These are phyloP conservation scores for Garra rufa DNA, from an alignment of 2,113 vertebrate species.

Conservation along the genomic window DNA sequence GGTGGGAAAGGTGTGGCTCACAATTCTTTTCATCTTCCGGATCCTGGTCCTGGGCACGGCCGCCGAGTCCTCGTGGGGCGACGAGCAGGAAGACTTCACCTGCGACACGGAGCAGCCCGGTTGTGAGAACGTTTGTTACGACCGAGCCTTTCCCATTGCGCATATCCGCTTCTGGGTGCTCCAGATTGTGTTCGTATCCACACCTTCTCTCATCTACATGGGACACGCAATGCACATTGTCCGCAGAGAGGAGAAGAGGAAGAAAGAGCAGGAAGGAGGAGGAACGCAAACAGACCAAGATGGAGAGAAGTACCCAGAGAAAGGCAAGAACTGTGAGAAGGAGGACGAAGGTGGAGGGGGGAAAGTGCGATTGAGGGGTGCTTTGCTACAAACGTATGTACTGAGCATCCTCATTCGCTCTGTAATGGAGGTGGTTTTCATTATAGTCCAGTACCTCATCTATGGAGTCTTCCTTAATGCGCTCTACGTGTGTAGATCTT, in stretches of 20 bases:
- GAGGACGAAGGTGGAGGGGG: conserved; percentile 65
- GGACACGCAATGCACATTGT: conserved; percentile 92
- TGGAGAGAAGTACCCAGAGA: conserved; percentile 63
- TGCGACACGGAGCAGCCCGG: conserved; percentile 92
- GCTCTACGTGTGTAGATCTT: conserved; percentile 86
- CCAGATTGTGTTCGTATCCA: conserved; percentile 97
- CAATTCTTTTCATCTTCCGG: conserved; percentile 95
- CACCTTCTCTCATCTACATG: conserved; percentile 94
- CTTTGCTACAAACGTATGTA: conserved; percentile 89
- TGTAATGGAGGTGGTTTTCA: conserved; percentile 92
- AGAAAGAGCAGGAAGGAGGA: conserved; percentile 69
- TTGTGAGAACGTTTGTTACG: conserved; percentile 95
- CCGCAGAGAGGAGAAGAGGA: conserved; percentile 87
- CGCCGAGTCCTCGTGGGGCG: conserved; percentile 95
- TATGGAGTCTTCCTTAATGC: conserved; percentile 90
- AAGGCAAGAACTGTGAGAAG: conserved; percentile 67
- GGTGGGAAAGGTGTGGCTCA: conserved; percentile 96
- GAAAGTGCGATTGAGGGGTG: conserved; percentile 81
- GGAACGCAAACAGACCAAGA: conserved; percentile 50
- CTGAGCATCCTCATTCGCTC: conserved; percentile 91
- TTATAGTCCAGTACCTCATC: conserved; percentile 90
- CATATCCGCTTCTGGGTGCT: conserved; percentile 98
- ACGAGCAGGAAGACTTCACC: conserved; percentile 93
- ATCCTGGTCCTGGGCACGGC: conserved; percentile 96
- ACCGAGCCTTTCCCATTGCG: conserved; percentile 94